Conservation (phyloP, 2,113 vertebrate genomes). For the Nicator chloris region DNA sequence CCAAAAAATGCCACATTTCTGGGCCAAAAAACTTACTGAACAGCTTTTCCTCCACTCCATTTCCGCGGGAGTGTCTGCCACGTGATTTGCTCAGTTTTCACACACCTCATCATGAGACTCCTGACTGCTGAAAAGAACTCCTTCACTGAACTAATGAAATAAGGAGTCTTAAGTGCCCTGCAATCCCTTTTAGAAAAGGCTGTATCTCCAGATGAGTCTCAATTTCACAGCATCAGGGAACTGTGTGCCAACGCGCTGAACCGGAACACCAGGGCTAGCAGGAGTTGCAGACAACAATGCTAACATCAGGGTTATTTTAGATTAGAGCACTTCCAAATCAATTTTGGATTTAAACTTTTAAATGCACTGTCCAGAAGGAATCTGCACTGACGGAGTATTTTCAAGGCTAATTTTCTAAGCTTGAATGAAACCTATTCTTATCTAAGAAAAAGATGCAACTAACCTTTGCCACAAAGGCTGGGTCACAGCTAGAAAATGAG, state of each 20-base stretch:
- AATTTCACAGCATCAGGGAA: conserved; percentile 80
- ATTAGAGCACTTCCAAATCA: conserved; percentile 81
- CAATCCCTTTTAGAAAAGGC: conserved; percentile 65
- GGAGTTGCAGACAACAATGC: conserved; percentile 70
- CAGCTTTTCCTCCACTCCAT: not conserved
- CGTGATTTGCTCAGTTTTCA: conserved; percentile 15
- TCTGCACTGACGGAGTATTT: conserved; percentile 52
- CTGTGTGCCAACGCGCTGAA: conserved; percentile 72
- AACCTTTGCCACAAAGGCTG: conserved; percentile 13
- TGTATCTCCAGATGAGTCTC: conserved; percentile 72
- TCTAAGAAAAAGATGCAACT: conserved; percentile 9
- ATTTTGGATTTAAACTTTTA: conserved; percentile 81
- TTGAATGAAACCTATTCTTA: conserved; percentile 20
- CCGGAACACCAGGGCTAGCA: conserved; percentile 73
- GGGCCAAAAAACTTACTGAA: not conserved
- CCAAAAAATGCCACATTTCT: not conserved
- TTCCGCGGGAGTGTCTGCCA: not conserved
- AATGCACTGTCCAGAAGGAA: conserved; percentile 71
- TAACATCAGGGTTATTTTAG: conserved; percentile 75
- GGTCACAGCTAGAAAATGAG: not conserved
- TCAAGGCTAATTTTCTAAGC: conserved; percentile 61
- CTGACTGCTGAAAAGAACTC: conserved; percentile 34
- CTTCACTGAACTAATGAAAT: conserved; percentile 70
- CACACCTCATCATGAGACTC: conserved; percentile 32
- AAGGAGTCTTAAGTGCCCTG: conserved; percentile 64